Evolutionary conservation across 2,888 invertebrate species (phyloP).

Genomic region (Lissocephala sabroskyi): DNA sequence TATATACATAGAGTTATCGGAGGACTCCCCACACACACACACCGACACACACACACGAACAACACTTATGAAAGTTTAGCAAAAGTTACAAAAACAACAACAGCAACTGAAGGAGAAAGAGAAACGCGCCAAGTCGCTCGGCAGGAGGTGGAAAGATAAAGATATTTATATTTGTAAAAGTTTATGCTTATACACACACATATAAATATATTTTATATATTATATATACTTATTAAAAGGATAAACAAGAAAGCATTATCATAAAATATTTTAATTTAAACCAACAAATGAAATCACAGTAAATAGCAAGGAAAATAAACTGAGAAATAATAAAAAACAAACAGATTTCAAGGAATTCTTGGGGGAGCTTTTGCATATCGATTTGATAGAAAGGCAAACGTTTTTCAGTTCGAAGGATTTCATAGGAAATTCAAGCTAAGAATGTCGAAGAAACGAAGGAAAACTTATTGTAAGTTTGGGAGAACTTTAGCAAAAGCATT

Average conservation of each 20-base stretch:
- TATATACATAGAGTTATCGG: constrained; percentile 24
- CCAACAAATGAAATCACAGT: too few relatives aligned
- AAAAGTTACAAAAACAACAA: constrained; percentile 26
- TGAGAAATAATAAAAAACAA: constrained; percentile 31
- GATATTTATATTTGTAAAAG: constrained; percentile 58
- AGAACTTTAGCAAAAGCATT: too few relatives aligned
- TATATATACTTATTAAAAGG: constrained; percentile 33
- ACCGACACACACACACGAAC: constrained; percentile 1
- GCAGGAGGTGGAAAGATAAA: constrained; percentile 30
- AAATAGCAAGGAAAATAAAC: constrained; percentile 21
- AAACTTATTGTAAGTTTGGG: too few relatives aligned
- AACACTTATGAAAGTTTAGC: constrained; percentile 31
- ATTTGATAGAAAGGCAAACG: too few relatives aligned
- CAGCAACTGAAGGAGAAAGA: neutral
- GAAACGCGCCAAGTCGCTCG: too few relatives aligned
- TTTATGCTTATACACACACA: constrained; percentile 54
- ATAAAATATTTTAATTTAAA: neutral
- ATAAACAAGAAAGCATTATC: constrained; percentile 26
- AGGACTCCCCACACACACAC: neutral
- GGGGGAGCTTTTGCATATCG: too few relatives aligned
- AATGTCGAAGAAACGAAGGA: too few relatives aligned
- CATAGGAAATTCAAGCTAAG: too few relatives aligned
- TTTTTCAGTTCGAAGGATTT: too few relatives aligned
- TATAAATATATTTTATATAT: constrained; percentile 43
- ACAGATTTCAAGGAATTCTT: neutral